Percentiles rank a stretch among this genome's conserved stretches.
phyloP scores from a whole-genome alignment of 2,113 vertebrate species.

The Anguilla rostrata region DNA sequence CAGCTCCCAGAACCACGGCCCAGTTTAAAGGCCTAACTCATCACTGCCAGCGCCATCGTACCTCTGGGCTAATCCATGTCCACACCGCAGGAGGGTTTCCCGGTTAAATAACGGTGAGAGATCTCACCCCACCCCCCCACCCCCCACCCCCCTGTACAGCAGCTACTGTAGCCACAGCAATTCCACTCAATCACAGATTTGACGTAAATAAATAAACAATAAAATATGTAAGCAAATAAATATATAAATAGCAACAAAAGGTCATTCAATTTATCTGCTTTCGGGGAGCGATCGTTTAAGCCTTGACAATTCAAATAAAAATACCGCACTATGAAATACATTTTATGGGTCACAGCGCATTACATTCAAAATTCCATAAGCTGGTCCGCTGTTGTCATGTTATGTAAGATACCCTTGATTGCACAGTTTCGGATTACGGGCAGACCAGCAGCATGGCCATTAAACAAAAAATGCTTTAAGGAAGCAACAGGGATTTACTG shows the following conservation, averaged over 20 bases:
- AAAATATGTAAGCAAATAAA: background rate
- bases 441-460: background rate
- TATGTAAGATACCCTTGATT: background rate
- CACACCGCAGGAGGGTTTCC: no score
- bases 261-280: background rate
- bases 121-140: no score
- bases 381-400: background rate
- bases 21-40: no score
- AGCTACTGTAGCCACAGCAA: no score
- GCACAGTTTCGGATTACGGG: background rate
- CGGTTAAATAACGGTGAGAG: no score
- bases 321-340: background rate
- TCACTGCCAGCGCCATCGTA: no score
- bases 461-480: background rate
- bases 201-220: background rate
- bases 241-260: conserved; percentile 5
- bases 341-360: conserved; percentile 17
- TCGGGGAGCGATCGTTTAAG: background rate
- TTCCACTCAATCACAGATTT: background rate
- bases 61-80: no score
- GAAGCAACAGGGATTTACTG: background rate
- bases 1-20: no score
- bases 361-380: conserved; percentile 15
- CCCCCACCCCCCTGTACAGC: background rate
- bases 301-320: conserved; percentile 22